phyloP scores from a whole-genome alignment of 2,113 vertebrate genomes.

The Leucoraja erinaceus region DNA sequence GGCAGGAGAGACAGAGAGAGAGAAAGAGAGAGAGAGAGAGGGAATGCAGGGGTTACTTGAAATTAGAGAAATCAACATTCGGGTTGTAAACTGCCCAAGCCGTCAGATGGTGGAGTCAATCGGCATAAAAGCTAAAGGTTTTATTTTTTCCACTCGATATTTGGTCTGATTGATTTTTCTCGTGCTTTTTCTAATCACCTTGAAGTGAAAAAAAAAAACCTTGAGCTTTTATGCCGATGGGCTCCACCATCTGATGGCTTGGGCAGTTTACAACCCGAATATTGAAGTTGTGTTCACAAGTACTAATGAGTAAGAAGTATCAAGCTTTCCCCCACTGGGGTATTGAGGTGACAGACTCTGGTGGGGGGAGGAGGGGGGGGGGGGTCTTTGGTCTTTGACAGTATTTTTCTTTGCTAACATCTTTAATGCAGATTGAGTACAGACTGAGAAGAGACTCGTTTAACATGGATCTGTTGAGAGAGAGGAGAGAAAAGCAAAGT shows the following conservation, averaged over 20 bases:
- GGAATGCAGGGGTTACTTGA: too few species aligned
- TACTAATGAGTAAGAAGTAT: not conserved
- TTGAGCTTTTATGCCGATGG: not conserved
- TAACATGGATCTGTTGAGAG: not conserved
- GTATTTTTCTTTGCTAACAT: not conserved
- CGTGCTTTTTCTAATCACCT: not conserved
- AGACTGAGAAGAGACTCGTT: not conserved
- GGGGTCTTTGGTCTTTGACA: not conserved
- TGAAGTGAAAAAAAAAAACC: not conserved
- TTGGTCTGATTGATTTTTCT: not conserved
- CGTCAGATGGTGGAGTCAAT: not conserved
- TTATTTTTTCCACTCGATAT: not conserved
- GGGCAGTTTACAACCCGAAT: too few species aligned
- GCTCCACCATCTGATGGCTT: conserved; percentile 15
- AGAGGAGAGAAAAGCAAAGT: not conserved
- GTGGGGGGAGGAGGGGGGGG: too few species aligned
- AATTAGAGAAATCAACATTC: too few species aligned
- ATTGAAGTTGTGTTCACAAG: not conserved
- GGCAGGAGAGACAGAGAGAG: too few species aligned
- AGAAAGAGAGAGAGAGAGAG: too few species aligned
- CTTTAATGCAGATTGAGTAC: not conserved
- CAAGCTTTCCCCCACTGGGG: not conserved
- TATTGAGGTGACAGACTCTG: not conserved
- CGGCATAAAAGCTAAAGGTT: not conserved
- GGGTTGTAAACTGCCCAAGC: too few species aligned